Percentiles rank a stretch among this genome's conserved stretches.
phyloP scores from a whole-genome alignment of 1,140 invertebrate genomes.

The Trichonephila clavata region DNA sequence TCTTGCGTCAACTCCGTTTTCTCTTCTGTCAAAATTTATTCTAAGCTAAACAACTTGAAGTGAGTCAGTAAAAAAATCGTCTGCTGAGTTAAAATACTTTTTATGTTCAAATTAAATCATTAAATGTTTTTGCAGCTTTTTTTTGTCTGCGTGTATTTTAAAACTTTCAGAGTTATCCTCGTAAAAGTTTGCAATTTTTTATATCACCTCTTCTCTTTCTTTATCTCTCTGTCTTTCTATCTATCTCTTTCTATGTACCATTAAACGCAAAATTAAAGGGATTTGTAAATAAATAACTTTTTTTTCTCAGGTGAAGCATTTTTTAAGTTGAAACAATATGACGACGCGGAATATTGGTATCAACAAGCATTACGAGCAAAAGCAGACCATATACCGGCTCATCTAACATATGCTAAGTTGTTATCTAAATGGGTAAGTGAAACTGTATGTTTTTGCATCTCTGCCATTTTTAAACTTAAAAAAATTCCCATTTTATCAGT shows the following conservation, averaged over 20 bases:
- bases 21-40: too few relatives aligned
- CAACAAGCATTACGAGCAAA: slow-evolving; percentile 89
- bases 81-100: too few relatives aligned
- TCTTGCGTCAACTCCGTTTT: too few relatives aligned
- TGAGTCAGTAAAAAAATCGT: too few relatives aligned
- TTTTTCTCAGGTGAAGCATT: slow-evolving; percentile 87
- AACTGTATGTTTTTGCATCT: not conserved
- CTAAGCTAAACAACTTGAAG: too few relatives aligned
- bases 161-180: too few relatives aligned
- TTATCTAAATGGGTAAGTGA: slow-evolving; percentile 92
- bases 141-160: too few relatives aligned
- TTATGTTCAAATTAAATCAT: too few relatives aligned
- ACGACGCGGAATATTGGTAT: slow-evolving; percentile 92
- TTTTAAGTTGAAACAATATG: slow-evolving; percentile 88
- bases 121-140: too few relatives aligned
- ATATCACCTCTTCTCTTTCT: not conserved
- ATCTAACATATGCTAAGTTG: slow-evolving; percentile 94
- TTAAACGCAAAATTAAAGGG: too few relatives aligned
- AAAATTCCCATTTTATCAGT: too few relatives aligned
- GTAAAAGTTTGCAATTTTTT: not conserved
- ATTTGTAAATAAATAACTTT: not conserved
- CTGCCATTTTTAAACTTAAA: too few relatives aligned
- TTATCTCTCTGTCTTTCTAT: not conserved
- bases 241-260: not conserved
- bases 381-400: slow-evolving; percentile 93